These are phyloP conservation scores for Onthophagus sagittarius DNA, from an alignment of 2,888 invertebrate species.

Conservation along the genomic window DNA sequence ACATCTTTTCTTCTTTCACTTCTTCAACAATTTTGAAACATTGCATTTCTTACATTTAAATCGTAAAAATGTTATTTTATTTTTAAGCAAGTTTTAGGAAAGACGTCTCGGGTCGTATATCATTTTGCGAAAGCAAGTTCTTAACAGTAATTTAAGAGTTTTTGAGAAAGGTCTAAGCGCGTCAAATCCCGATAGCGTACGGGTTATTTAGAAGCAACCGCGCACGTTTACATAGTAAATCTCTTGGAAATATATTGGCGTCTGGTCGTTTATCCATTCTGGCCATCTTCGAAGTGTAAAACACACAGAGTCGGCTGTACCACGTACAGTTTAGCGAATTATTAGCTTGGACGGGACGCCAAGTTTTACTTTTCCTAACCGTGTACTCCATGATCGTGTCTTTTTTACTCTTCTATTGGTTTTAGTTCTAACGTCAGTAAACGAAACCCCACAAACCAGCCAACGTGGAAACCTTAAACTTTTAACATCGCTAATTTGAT, in stretches of 20 bases:
- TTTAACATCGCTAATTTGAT: no score
- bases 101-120: neutral
- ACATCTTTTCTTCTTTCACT: neutral
- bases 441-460: no score
- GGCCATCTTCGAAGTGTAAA: constrained; percentile 8
- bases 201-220: constrained; percentile 4
- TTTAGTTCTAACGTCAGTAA: no score
- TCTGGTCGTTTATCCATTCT: constrained; percentile 1
- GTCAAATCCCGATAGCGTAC: constrained; percentile 2
- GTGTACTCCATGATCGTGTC: neutral
- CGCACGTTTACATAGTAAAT: constrained; percentile 11
- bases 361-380: neutral
- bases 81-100: no score
- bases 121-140: neutral
- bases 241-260: constrained; percentile 6
- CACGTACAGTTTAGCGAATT: neutral
- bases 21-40: neutral
- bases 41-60: neutral
- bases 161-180: neutral
- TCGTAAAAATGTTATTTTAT: neutral
- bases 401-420: neutral
- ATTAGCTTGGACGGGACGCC: neutral
- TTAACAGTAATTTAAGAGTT: neutral
- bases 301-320: neutral
- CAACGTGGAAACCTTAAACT: no score